Conservation (phyloP, 2,888 invertebrate species). For the Cephus sareptanus region DNA sequence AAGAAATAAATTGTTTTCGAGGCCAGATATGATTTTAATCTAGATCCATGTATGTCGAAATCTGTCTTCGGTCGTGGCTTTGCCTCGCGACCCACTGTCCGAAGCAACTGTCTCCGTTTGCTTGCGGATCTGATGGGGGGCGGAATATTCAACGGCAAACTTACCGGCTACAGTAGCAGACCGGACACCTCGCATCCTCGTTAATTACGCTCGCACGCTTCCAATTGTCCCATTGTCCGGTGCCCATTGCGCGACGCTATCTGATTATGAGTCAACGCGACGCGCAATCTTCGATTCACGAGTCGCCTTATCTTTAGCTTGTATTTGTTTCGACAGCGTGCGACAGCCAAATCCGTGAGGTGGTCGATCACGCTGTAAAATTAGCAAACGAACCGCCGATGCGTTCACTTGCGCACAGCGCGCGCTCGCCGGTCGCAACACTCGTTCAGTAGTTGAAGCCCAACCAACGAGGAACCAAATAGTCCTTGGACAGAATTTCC, state of each 20-base stretch:
- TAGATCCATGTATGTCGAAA: neutral
- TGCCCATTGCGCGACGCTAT: neutral
- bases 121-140: neutral
- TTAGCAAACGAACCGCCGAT: constrained; percentile 29
- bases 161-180: constrained; percentile 4
- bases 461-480: too few species aligned
- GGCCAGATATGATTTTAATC: too few species aligned
- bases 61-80: constrained; percentile 40
- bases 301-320: constrained; percentile 43
- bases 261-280: too few species aligned
- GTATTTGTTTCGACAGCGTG: constrained; percentile 45
- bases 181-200: neutral
- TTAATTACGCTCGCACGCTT: neutral
- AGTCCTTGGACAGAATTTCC: too few species aligned
- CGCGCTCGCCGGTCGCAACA: too few species aligned
- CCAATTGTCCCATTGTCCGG: neutral
- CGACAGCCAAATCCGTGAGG: constrained; percentile 26
- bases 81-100: constrained; percentile 49
- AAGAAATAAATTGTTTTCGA: too few species aligned
- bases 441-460: too few species aligned
- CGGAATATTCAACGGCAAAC: neutral
- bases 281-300: constrained; percentile 19
- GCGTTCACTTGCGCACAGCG: neutral
- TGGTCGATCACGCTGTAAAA: constrained; percentile 51
- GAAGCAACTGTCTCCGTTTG: neutral